These are phyloP conservation scores for Xerus rutilus DNA, from an alignment of 2,797 vertebrate genomes.

Conservation along the genomic window DNA sequence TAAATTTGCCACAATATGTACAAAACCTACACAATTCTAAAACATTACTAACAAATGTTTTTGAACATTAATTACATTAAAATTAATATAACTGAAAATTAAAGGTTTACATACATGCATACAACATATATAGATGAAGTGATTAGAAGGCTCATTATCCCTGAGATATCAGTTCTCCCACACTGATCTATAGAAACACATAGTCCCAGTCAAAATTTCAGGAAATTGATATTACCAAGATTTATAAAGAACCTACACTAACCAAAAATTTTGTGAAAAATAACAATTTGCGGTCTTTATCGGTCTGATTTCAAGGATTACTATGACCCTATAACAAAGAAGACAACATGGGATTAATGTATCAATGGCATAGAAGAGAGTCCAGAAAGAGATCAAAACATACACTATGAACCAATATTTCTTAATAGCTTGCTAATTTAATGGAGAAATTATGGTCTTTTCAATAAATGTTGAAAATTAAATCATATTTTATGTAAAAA, in stretches of 20 bases:
- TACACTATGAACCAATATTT: background rate
- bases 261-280: background rate
- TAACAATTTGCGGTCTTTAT: background rate
- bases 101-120: background rate
- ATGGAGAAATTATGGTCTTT: background rate
- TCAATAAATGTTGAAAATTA: background rate
- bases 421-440: background rate
- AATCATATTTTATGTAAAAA: background rate
- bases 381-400: background rate
- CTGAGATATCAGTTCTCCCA: background rate
- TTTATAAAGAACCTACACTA: background rate
- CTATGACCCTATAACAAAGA: background rate
- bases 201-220: slow-evolving; percentile 12
- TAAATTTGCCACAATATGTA: background rate
- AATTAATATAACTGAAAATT: no score
- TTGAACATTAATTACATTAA: no score
- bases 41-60: background rate
- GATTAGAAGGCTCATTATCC: background rate
- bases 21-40: background rate
- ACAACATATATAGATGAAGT: background rate
- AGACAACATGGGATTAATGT: background rate
- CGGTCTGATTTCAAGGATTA: background rate
- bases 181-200: background rate
- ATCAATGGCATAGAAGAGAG: background rate
- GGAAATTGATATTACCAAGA: background rate